A percentile compares a stretch with the other conserved stretches of the same genome.
These are phyloP conservation scores for Lontra canadensis DNA, from an alignment of 2,113 vertebrate genomes.

Conservation along the genomic window DNA sequence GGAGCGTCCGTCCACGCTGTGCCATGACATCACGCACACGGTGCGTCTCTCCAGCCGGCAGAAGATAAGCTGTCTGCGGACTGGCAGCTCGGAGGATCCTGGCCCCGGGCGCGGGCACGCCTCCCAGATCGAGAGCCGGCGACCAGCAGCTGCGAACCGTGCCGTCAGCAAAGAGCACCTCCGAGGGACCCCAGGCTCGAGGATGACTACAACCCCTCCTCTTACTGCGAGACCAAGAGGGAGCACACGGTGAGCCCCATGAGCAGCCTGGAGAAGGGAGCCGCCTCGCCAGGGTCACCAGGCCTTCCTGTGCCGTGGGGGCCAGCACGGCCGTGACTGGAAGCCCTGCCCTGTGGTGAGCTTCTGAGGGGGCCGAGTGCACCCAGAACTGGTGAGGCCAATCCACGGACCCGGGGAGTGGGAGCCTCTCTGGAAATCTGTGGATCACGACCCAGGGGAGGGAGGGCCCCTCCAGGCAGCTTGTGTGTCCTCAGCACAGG, in stretches of 20 bases:
- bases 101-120: background rate
- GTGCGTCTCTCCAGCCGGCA: background rate
- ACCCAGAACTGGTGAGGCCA: background rate
- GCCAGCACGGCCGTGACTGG: background rate
- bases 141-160: fast-evolving
- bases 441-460: background rate
- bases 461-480: background rate
- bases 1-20: background rate
- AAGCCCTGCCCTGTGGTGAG: background rate
- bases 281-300: background rate
- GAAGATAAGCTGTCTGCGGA: background rate
- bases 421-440: background rate
- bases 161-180: background rate
- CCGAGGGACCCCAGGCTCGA: background rate
- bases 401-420: background rate
- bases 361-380: background rate
- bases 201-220: background rate
- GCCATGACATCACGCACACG: no score
- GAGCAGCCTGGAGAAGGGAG: background rate
- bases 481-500: fast-evolving
- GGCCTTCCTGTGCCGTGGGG: background rate
- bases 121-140: background rate
- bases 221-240: background rate
- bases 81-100: background rate
- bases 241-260: background rate